Conservation (phyloP, 2,113 vertebrate genomes). For the Turnix velox region DNA sequence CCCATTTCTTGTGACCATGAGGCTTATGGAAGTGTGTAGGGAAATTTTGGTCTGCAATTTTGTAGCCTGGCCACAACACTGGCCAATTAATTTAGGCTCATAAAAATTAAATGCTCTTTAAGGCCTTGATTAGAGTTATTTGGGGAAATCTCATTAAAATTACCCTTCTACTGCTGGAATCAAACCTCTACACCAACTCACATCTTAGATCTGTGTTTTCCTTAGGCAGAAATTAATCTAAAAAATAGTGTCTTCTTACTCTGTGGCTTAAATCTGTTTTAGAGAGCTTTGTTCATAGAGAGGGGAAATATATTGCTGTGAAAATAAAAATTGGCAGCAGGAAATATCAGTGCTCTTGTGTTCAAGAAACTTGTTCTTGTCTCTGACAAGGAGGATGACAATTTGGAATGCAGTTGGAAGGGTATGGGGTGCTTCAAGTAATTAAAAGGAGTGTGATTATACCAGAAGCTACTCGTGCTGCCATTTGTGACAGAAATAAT, state of each 20-base stretch:
- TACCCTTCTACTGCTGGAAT: not conserved
- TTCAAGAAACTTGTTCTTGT: not conserved
- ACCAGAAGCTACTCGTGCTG: not conserved
- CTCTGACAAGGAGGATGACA: not conserved
- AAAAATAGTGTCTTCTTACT: not conserved
- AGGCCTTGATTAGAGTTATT: not conserved
- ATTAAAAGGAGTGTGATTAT: constrained; percentile 12
- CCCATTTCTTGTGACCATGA: not conserved
- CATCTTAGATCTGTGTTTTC: not conserved
- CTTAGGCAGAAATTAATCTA: not conserved
- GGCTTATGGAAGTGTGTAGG: not conserved
- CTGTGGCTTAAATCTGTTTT: not conserved
- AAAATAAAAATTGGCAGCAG: not conserved
- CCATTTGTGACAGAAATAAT: constrained; percentile 12
- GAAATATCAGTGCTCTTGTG: not conserved
- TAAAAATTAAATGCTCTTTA: constrained; percentile 36
- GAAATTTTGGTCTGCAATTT: constrained; percentile 20
- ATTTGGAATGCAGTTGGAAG: not conserved
- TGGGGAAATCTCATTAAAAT: constrained; percentile 10
- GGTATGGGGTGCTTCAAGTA: not conserved
- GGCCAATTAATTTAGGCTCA: constrained; percentile 10
- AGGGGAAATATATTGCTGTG: not conserved
- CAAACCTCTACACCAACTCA: not conserved
- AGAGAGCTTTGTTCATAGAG: not conserved
- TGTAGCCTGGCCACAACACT: not conserved